Conservation (phyloP, 1,140 invertebrate genomes). For the Drosophila kikkawai region DNA sequence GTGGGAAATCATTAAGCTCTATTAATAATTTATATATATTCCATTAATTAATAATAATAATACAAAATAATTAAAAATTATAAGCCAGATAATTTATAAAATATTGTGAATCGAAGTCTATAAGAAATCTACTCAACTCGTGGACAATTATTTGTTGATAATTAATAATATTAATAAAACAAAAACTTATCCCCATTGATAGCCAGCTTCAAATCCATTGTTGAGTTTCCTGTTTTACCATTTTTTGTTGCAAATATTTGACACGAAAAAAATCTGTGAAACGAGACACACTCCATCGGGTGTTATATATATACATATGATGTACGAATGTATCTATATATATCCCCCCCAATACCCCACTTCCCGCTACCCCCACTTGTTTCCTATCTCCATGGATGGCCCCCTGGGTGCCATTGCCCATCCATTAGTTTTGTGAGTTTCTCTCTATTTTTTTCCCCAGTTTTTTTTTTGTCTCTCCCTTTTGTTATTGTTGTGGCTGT, state of each 20-base stretch:
- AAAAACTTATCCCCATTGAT: too few species aligned
- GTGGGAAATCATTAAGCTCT: too few species aligned
- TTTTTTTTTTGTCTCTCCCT: background rate
- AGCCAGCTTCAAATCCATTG: background rate
- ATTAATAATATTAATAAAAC: too few species aligned
- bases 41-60: too few species aligned
- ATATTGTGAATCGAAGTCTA: too few species aligned
- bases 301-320: background rate
- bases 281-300: constrained; percentile 9
- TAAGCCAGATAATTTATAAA: too few species aligned
- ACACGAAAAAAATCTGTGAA: constrained; percentile 16
- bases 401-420: constrained; percentile 69
- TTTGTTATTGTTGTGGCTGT: constrained; percentile 40
- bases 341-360: constrained; percentile 12
- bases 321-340: background rate
- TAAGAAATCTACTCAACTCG: too few species aligned
- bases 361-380: background rate
- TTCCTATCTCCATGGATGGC: constrained; percentile 38
- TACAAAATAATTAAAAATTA: too few species aligned
- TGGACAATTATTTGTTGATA: too few species aligned
- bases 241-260: constrained; percentile 36
- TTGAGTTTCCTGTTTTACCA: background rate
- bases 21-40: too few species aligned
- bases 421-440: constrained; percentile 58
- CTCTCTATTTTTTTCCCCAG: constrained; percentile 10